phyloP scores from a whole-genome alignment of 2,113 vertebrate species.

The Stegastes partitus region DNA sequence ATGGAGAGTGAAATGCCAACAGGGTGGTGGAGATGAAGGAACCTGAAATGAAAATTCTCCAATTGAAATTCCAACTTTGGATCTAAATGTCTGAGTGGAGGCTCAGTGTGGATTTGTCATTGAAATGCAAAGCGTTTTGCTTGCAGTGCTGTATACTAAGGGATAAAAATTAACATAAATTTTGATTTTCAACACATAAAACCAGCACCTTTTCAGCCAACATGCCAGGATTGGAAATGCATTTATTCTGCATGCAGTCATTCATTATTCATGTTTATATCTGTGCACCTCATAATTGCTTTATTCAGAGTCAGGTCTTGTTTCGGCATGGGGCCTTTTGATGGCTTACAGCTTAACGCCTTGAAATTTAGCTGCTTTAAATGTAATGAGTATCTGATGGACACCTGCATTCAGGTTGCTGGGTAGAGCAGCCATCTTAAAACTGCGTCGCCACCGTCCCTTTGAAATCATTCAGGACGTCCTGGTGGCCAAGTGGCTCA shows the following conservation, averaged over 20 bases:
- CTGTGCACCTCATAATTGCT: conserved; percentile 63
- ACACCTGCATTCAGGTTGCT: conserved; percentile 38
- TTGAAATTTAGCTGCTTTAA: conserved; percentile 57
- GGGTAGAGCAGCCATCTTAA: conserved; percentile 46
- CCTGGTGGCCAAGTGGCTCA: conserved; percentile 74
- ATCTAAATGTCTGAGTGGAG: conserved; percentile 81
- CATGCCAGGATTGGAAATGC: conserved; percentile 61
- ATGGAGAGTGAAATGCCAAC: conserved; percentile 40
- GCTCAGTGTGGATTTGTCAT: conserved; percentile 76
- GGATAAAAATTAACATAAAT: conserved; percentile 75
- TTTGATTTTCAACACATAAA: conserved; percentile 71
- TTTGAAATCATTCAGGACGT: conserved; percentile 81
- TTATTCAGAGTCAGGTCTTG: conserved; percentile 70
- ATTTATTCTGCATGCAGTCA: conserved; percentile 74
- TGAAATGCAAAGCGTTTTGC: conserved; percentile 78
- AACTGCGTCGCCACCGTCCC: conserved; percentile 52
- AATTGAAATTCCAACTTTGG: conserved; percentile 76
- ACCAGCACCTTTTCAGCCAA: conserved; percentile 60
- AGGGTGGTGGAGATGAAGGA: conserved; percentile 42
- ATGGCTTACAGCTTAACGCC: conserved; percentile 62
- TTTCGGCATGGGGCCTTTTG: conserved; percentile 53
- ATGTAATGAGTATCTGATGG: conserved; percentile 55
- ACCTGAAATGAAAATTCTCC: conserved; percentile 61
- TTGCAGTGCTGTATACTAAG: conserved; percentile 59
- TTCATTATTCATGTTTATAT: conserved; percentile 79